Percentiles rank a stretch among this genome's conserved stretches.
Evolutionary conservation across 2,888 invertebrate genomes (phyloP).

Genomic region (Clistopyga incitator): DNA sequence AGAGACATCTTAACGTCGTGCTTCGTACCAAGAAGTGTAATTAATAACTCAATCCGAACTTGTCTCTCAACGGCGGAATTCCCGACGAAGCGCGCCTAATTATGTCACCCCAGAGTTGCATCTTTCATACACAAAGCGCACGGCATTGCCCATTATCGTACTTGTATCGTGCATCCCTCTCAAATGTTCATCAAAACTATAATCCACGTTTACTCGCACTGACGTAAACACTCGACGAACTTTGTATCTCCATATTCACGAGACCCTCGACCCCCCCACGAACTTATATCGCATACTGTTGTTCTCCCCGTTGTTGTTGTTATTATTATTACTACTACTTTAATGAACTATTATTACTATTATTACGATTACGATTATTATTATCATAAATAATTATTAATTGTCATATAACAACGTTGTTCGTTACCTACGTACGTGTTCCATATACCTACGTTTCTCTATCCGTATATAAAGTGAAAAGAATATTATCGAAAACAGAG

Average conservation of each 20-base stretch:
- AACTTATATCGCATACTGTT: conserved; percentile 51
- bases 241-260: conserved; percentile 55
- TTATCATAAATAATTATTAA: conserved; percentile 46
- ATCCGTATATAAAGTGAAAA: conserved; percentile 31
- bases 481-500: conserved; percentile 11
- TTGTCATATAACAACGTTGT: conserved; percentile 41
- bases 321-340: conserved; percentile 54
- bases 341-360: conserved; percentile 55
- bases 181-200: conserved; percentile 26
- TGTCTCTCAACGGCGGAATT: conserved; percentile 23
- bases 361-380: conserved; percentile 49
- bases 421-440: conserved; percentile 44
- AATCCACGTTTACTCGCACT: conserved; percentile 49
- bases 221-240: conserved; percentile 59
- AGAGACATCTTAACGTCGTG: conserved; percentile 22
- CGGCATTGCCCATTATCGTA: conserved; percentile 32
- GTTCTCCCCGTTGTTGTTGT: conserved; percentile 60
- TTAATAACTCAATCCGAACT: not conserved
- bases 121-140: conserved; percentile 27
- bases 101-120: conserved; percentile 16
- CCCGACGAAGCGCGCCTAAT: not conserved
- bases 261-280: conserved; percentile 8
- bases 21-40: conserved; percentile 52
- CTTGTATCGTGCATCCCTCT: conserved; percentile 24
- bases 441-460: conserved; percentile 45